Evolutionary conservation across 1,140 invertebrate genomes (phyloP), one percentile per base, ranked within the genome.

Genomic region (Sminthurides bifidus): DNA sequence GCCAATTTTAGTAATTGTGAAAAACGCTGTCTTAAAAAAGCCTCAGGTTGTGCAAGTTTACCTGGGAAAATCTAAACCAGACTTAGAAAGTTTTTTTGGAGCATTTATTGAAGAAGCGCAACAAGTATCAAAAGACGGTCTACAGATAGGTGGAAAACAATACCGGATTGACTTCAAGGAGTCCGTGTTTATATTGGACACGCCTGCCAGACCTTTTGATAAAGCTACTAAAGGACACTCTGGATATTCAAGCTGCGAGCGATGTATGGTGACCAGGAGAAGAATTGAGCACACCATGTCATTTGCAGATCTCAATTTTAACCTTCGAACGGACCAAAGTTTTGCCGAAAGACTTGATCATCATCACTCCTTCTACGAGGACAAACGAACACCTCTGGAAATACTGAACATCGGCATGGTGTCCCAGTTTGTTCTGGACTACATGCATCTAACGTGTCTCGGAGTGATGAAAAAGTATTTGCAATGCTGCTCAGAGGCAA

Each of bases 151-250:
- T 12, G 37, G n/a, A 0, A 41, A 40, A 41, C 4, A 15, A 3
- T 40, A 27, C 0, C 8, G 6, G 30, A 19, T 68, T 35, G 19
- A 43, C 19, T 45, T 67, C 12, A 14, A 48, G 26, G 53, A 45
- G 41, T 37, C 68, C 24, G 52, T 69, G 30, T 68, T 65, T 64
- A n/a, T n/a, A n/a, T n/a, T n/a, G n/a, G 68, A 70, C 63, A 60
- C 66, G 1, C 67, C 65, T 21, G 69, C 66, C 5, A 52, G 59
- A 33, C 55, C 65, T 29, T 66, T 65, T 52, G 54, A 70, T 3
- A 65, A 64, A 48, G 19, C 50, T 3, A 61, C 60, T 8, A 67
- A 66, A 63, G 55, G 58, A 19, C 64, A 66, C 48, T 56, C 31
- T 31, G 68, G 63, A 8, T 68, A 63, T 50, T 52, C 54, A 59